Evolutionary conservation across 2,888 invertebrate genomes (phyloP).

Genomic region (Drepanosiphum platanoidis): DNA sequence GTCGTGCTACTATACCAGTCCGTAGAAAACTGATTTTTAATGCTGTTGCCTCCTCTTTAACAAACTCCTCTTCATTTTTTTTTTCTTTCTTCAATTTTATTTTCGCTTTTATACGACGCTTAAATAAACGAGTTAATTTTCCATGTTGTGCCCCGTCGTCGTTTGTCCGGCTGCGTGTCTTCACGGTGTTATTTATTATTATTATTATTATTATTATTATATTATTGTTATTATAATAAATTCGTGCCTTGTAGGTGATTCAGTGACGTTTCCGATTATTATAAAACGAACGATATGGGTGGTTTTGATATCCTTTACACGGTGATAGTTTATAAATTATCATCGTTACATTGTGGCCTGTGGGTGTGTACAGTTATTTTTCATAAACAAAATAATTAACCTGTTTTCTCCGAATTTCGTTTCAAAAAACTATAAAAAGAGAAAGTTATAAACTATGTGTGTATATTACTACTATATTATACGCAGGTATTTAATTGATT

Average conservation of each 20-base stretch:
- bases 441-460: constrained; percentile 5
- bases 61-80: neutral
- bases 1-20: neutral
- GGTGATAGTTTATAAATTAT: neutral
- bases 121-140: neutral
- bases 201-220: neutral
- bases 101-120: neutral
- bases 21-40: constrained; percentile 42
- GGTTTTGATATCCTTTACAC: neutral
- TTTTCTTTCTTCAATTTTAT: neutral
- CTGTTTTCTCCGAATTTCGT: neutral
- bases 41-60: constrained; percentile 3
- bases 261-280: neutral
- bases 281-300: neutral
- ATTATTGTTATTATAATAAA: neutral
- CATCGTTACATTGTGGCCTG: neutral
- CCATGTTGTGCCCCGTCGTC: neutral
- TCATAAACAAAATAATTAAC: constrained; percentile 26
- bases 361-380: neutral
- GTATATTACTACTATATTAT: neutral
- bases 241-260: neutral
- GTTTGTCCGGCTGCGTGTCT: neutral
- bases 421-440: constrained; percentile 32
- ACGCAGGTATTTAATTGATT: neutral
- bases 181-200: constrained; percentile 7